Percentiles rank a stretch among this genome's conserved stretches.
phyloP scores from a whole-genome alignment of 64 coral and sea anemone genomes.

The Montipora foliosa region DNA sequence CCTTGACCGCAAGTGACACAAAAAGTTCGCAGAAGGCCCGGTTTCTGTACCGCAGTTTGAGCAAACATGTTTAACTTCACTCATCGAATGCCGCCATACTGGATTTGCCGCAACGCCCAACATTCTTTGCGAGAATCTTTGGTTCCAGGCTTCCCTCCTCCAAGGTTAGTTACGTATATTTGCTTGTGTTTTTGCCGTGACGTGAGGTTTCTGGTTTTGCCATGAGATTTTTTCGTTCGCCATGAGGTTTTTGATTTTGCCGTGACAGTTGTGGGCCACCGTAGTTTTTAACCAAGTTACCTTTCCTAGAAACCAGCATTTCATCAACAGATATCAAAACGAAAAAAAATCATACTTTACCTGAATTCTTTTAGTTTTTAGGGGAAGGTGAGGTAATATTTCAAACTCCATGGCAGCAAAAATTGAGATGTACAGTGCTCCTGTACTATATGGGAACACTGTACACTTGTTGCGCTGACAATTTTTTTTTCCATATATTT shows the following conservation, averaged over 20 bases:
- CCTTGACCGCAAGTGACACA: conserved; percentile 2
- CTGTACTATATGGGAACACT: neutral
- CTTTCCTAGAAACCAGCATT: conserved; percentile 19
- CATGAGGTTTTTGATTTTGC: too few relatives aligned
- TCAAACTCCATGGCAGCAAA: neutral
- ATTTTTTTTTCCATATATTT: too few relatives aligned
- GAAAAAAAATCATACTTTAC: conserved; percentile 26
- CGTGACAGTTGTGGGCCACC: neutral
- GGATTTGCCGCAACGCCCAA: neutral
- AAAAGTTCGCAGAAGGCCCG: neutral
- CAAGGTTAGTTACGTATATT: too few relatives aligned
- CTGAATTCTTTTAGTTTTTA: conserved; percentile 21
- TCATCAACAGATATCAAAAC: conserved; percentile 28
- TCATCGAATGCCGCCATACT: too few relatives aligned
- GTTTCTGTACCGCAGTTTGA: neutral
- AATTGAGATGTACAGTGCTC: conserved; percentile 3
- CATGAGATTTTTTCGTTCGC: too few relatives aligned
- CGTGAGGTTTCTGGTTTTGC: neutral
- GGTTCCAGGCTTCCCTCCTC: too few relatives aligned
- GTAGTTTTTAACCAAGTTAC: neutral
- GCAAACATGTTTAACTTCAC: conserved; percentile 1
- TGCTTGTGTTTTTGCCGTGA: too few relatives aligned
- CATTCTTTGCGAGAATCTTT: neutral
- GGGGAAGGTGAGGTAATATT: conserved; percentile 15
- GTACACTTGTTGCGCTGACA: neutral